Base-by-base conservation (phyloP, 2,797 vertebrate genomes). In the Fundulus diaphanus region DNA sequence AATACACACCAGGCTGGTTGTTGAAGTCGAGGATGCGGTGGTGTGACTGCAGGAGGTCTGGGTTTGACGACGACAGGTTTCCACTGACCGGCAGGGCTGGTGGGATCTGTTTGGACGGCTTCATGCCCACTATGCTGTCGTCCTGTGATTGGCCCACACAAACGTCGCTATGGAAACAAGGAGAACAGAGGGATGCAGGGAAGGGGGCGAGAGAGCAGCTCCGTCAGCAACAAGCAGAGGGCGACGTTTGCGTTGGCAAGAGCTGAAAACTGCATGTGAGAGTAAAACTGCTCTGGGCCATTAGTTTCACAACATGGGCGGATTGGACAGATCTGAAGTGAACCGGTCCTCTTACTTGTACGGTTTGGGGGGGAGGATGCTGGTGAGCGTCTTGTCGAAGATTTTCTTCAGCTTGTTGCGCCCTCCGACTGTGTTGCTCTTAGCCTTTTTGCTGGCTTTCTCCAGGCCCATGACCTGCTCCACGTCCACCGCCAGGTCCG, bases 381-480 rank as follows among this genome's bases (percentile, higher is more conserved):
- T 99, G 87, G 99, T 99, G 84, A 98, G 96, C 0, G 98, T 99
- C 95, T 99, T 99, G 95, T 99, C 98, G 0, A 99, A 97, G 90
- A 99, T 99, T 95, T 99, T 99, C 94, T 99, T 99, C 67, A 99
- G 93, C 88, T 99, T 99, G 94, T 99, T 99, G 89, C 97, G 96
- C 76, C 98, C 98, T 27, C 97, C 97, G 76, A 99, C 97, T 0
- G 97, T 96, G 91, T 98, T 99, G 87, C 95, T 95, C 94, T 99
- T 99, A 57, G 96, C 96, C 80, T 99, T 99, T 93, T 98, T 99
- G 91, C 96, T 98, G 83, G 95, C 97, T 93, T 99, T 99, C 93
- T 99, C 98, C 84, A 99, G 94, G 77, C 97, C 95, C 93, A 99
- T 99, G 76, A 98, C 98, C 93, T 99, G 97, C 88, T 99, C 98